Conservation (phyloP, 2,888 invertebrate species). For the Ceraclea dissimilis region DNA sequence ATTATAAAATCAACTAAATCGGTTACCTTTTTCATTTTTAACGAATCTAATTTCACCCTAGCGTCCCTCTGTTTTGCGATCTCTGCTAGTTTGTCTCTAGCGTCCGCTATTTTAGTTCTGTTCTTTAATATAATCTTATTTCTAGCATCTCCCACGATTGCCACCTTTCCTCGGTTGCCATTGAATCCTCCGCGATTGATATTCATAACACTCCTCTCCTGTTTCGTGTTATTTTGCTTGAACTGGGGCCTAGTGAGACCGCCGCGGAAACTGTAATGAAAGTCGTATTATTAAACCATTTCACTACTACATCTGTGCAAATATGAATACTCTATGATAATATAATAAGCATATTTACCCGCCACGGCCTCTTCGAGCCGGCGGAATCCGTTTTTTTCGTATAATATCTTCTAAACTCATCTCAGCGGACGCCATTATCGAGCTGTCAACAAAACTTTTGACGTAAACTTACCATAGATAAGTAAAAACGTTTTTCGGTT, state of each 20-base stretch:
- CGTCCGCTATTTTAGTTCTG: conserved; percentile 67
- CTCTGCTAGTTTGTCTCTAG: conserved; percentile 70
- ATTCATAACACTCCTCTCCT: neutral
- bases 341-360: conserved; percentile 8
- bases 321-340: neutral
- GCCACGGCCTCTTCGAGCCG: conserved; percentile 13
- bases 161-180: conserved; percentile 5
- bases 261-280: neutral
- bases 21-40: conserved; percentile 50
- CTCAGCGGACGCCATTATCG: conserved; percentile 17
- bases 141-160: conserved; percentile 56
- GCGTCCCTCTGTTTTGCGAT: conserved; percentile 72
- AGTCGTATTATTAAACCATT: conserved; percentile 6
- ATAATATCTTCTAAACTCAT: conserved; percentile 47
- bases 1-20: too few relatives aligned
- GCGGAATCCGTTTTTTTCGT: conserved; percentile 33
- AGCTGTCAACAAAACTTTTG: conserved; percentile 2
- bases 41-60: conserved; percentile 59
- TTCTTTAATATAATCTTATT: conserved; percentile 74
- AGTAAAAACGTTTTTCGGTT: too few relatives aligned
- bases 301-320: neutral
- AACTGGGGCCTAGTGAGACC: conserved; percentile 17
- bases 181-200: conserved; percentile 13
- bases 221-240: conserved; percentile 5
- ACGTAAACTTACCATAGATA: neutral